These are phyloP conservation scores for Lottia scabra DNA, from an alignment of 2,888 invertebrate species.

Conservation along the genomic window DNA sequence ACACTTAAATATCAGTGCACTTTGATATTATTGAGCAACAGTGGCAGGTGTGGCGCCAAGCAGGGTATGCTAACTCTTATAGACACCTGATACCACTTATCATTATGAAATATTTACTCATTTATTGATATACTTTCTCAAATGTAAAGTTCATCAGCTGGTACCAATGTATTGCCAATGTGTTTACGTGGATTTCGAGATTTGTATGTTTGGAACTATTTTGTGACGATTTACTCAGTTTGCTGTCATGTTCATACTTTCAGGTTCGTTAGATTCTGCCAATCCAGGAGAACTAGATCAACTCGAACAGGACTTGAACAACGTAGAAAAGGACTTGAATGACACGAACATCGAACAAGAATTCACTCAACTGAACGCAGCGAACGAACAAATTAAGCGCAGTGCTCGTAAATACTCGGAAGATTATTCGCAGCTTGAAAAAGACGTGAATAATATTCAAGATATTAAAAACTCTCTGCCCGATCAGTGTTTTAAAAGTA, in stretches of 20 bases:
- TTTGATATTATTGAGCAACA: no score
- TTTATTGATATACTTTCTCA: no score
- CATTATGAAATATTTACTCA: no score
- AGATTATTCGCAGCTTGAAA: constrained; percentile 52
- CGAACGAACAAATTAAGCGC: constrained; percentile 43
- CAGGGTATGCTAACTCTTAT: no score
- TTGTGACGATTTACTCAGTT: no score
- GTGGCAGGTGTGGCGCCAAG: no score
- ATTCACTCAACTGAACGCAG: constrained; percentile 43
- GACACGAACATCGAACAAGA: constrained; percentile 59
- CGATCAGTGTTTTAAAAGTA: constrained; percentile 62
- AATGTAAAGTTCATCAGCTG: no score
- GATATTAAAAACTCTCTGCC: constrained; percentile 64
- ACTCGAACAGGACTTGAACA: constrained; percentile 65
- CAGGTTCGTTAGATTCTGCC: constrained; percentile 46
- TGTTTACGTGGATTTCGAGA: no score
- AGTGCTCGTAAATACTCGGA: constrained; percentile 48
- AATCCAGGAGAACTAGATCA: constrained; percentile 63
- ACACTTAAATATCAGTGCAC: no score
- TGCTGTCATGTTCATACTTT: not conserved
- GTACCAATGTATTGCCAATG: no score
- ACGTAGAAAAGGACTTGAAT: constrained; percentile 56
- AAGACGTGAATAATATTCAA: constrained; percentile 62
- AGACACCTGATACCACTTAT: no score
- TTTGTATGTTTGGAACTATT: no score